phyloP scores from a whole-genome alignment of 2,888 invertebrate species.

The Diarsia dahlii region DNA sequence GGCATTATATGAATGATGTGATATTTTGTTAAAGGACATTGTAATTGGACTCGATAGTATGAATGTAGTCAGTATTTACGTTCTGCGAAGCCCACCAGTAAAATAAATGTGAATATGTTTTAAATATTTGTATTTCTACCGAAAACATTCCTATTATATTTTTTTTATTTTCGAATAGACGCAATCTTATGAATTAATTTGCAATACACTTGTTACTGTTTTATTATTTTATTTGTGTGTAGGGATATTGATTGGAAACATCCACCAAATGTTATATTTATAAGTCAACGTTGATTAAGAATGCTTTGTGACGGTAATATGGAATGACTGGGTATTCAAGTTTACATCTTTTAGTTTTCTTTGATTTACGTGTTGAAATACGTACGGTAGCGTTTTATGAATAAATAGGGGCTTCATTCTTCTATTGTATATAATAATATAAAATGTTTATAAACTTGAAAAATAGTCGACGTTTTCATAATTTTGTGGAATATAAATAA shows the following conservation, averaged over 20 bases:
- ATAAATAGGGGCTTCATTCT: neutral
- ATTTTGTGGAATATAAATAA: neutral
- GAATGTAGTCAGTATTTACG: conserved; percentile 58
- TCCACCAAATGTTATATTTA: conserved; percentile 47
- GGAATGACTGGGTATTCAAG: conserved; percentile 35
- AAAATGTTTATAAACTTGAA: neutral
- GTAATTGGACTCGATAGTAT: conserved; percentile 56
- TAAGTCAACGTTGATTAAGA: conserved; percentile 20
- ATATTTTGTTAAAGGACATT: conserved; percentile 73
- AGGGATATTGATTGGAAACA: conserved; percentile 17
- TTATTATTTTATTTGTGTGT: conserved; percentile 29
- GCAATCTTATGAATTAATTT: conserved; percentile 50
- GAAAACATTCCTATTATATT: conserved; percentile 65
- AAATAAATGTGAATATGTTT: conserved; percentile 62
- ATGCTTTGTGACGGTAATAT: conserved; percentile 19
- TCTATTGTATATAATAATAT: conserved; percentile 7
- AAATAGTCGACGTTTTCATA: conserved; percentile 9
- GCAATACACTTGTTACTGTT: conserved; percentile 34
- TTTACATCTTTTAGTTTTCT: conserved; percentile 23
- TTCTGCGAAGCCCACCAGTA: conserved; percentile 70
- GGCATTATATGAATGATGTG: conserved; percentile 69
- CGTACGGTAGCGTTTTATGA: conserved; percentile 9
- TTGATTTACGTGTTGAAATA: conserved; percentile 28
- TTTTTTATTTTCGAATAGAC: conserved; percentile 43
- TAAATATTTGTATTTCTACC: conserved; percentile 56